phyloP scores from a whole-genome alignment of 2,797 vertebrate species.

The Benthosema pterotum region DNA sequence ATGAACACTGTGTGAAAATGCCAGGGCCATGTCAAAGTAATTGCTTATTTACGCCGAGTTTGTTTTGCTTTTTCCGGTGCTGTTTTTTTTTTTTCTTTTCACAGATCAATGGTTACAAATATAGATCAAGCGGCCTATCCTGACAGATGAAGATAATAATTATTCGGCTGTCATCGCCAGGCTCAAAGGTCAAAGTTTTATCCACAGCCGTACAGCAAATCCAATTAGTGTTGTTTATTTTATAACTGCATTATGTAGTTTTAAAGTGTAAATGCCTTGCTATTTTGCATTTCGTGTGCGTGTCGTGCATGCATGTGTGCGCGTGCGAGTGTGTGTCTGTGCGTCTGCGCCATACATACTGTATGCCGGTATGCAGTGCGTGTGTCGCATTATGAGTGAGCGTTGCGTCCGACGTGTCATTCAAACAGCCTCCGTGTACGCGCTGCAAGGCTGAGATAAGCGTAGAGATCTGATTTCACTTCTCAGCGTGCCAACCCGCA shows the following conservation, averaged over 20 bases:
- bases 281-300: constrained; percentile 20
- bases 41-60: constrained; percentile 53
- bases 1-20: constrained; percentile 53
- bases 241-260: constrained; percentile 7
- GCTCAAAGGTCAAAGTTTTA: constrained; percentile 55
- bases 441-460: constrained; percentile 74
- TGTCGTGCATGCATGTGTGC: not conserved
- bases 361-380: not conserved
- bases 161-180: constrained; percentile 38
- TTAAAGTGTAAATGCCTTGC: constrained; percentile 33
- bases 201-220: constrained; percentile 31
- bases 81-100: too few relatives aligned
- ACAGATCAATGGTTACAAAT: constrained; percentile 64
- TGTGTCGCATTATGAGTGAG: constrained; percentile 13
- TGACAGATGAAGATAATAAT: constrained; percentile 59
- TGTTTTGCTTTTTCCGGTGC: constrained; percentile 45
- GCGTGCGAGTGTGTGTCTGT: not conserved
- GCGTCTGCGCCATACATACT: not conserved
- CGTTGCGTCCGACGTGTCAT: constrained; percentile 49
- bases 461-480: constrained; percentile 77
- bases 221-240: constrained; percentile 37
- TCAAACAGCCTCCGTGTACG: constrained; percentile 49
- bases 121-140: constrained; percentile 52
- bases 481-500: constrained; percentile 63
- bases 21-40: constrained; percentile 62